A percentile compares a stretch with the other conserved stretches of the same genome.
Evolutionary conservation across 2,113 vertebrate genomes (phyloP).

Genomic region (Neoarius graeffei): DNA sequence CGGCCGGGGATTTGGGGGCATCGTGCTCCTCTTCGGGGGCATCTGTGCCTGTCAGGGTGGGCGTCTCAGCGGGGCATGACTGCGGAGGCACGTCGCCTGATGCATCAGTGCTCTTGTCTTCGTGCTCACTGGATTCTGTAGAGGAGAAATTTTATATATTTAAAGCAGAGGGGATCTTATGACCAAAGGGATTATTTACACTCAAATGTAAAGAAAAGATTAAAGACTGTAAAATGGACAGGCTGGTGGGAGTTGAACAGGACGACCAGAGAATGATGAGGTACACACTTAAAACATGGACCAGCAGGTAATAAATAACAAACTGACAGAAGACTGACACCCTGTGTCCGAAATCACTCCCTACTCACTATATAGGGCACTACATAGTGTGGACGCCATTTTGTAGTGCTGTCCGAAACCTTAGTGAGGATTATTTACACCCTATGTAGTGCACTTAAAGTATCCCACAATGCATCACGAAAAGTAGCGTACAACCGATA

Average conservation of each 20-base stretch:
- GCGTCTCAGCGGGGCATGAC: slow-evolving; percentile 76
- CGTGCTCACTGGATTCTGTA: slow-evolving; percentile 95
- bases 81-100: slow-evolving; percentile 84
- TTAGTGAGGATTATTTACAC: no score
- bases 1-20: slow-evolving; percentile 75
- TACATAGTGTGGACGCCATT: no score
- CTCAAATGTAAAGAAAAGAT: not conserved
- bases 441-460: no score
- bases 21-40: slow-evolving; percentile 83
- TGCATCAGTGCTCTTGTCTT: slow-evolving; percentile 92
- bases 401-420: no score
- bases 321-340: not conserved
- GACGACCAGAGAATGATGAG: not conserved
- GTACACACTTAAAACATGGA: not conserved
- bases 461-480: no score
- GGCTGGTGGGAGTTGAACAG: not conserved
- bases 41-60: slow-evolving; percentile 82
- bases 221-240: not conserved
- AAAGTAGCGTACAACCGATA: no score
- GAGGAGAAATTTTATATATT: slow-evolving; percentile 10
- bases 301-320: not conserved
- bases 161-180: not conserved
- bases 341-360: no score
- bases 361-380: no score
- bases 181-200: not conserved